These are phyloP conservation scores for Sacculina carcini DNA, from an alignment of 2,888 invertebrate genomes.

Conservation along the genomic window DNA sequence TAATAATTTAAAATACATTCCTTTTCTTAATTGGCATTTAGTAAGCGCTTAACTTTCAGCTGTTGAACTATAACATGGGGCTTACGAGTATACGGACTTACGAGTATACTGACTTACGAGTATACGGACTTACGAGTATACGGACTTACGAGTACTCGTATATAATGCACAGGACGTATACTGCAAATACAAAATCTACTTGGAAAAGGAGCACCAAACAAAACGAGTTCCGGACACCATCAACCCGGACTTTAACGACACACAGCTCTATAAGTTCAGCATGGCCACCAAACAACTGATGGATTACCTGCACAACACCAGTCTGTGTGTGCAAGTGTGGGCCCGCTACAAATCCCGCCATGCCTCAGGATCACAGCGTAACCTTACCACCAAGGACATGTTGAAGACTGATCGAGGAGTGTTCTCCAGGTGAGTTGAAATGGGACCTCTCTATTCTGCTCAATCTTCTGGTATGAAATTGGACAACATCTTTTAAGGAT, in stretches of 20 bases:
- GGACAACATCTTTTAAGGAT: too few species aligned
- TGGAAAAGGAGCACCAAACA: slow-evolving; percentile 22
- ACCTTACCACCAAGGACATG: slow-evolving; percentile 17
- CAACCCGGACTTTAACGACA: slow-evolving; percentile 25
- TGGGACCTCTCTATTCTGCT: too few species aligned
- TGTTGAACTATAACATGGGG: too few species aligned
- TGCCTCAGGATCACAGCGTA: slow-evolving; percentile 12
- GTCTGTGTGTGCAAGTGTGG: slow-evolving; percentile 24
- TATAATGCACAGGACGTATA: slow-evolving; percentile 19
- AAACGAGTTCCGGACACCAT: slow-evolving; percentile 19
- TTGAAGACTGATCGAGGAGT: slow-evolving; percentile 17
- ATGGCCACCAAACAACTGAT: slow-evolving; percentile 24
- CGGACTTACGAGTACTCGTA: too few species aligned
- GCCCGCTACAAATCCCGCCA: slow-evolving; percentile 21
- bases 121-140: too few species aligned
- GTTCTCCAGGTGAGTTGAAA: slow-evolving; percentile 14
- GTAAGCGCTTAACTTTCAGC: too few species aligned
- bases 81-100: too few species aligned
- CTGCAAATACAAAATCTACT: slow-evolving; percentile 24
- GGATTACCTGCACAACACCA: slow-evolving; percentile 22
- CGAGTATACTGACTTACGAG: too few species aligned
- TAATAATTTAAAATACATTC: too few species aligned
- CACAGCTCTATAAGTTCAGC: slow-evolving; percentile 21
- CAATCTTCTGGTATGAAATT: too few species aligned
- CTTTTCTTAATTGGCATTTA: too few species aligned